Evolutionary conservation across 2,113 vertebrate genomes (phyloP).

Genomic region (Odontesthes bonariensis): DNA sequence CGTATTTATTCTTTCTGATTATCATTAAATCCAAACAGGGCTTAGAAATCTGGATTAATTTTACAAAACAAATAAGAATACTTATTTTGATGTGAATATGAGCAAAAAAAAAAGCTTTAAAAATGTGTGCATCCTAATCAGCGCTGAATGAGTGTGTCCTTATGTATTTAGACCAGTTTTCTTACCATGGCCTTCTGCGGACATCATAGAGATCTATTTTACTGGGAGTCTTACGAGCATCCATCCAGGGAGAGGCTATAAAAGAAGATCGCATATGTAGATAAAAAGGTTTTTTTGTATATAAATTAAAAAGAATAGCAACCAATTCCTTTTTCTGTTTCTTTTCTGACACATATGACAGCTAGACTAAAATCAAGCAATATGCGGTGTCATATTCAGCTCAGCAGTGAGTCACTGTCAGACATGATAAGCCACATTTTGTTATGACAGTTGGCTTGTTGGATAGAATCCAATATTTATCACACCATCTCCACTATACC

Average conservation of each 20-base stretch:
- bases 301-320: constrained; percentile 17
- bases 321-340: constrained; percentile 16
- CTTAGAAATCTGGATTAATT: too few relatives aligned
- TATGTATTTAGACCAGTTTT: neutral
- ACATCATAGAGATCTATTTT: constrained; percentile 98
- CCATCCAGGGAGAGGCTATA: constrained; percentile 96
- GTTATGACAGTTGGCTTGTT: neutral
- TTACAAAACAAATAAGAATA: too few relatives aligned
- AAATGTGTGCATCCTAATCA: neutral
- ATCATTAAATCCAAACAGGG: too few relatives aligned
- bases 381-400: constrained; percentile 12
- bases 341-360: constrained; percentile 19
- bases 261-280: constrained; percentile 25
- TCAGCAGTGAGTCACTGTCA: constrained; percentile 6
- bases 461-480: neutral
- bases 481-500: neutral
- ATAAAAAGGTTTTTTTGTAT: neutral
- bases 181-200: constrained; percentile 96
- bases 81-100: too few relatives aligned
- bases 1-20: too few relatives aligned
- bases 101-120: too few relatives aligned
- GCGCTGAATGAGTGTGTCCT: neutral
- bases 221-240: constrained; percentile 92
- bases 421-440: constrained; percentile 19
- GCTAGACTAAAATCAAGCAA: constrained; percentile 23